Percentiles rank a stretch among this genome's conserved stretches.
These are phyloP conservation scores for Gallinago nigripennis DNA, from an alignment of 2,797 vertebrate species.

Conservation along the genomic window DNA sequence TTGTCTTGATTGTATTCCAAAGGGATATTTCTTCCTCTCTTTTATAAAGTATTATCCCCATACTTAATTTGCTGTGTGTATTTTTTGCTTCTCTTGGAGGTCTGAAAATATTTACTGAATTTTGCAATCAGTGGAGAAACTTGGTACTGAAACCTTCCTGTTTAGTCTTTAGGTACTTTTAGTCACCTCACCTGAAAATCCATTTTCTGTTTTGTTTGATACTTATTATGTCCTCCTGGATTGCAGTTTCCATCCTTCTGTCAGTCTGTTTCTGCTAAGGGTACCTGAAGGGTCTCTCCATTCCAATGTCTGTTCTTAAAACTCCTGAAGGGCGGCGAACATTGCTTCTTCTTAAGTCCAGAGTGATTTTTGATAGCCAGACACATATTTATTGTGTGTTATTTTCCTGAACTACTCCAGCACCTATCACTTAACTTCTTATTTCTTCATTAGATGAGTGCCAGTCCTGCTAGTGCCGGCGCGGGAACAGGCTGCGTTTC, in stretches of 20 bases:
- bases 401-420: not conserved
- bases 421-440: not conserved
- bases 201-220: not conserved
- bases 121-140: not conserved
- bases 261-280: not conserved
- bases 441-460: not conserved
- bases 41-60: not conserved
- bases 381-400: fast-evolving
- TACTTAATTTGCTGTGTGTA: not conserved
- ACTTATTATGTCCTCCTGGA: not conserved
- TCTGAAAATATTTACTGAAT: not conserved
- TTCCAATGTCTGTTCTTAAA: not conserved
- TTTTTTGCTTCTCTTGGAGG: slow-evolving; percentile 1
- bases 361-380: not conserved
- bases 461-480: not conserved
- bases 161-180: not conserved
- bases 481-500: not conserved
- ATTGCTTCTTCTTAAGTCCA: not conserved
- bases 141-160: not conserved
- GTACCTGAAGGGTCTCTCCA: not conserved
- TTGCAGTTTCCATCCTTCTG: not conserved
- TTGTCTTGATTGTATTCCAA: not conserved
- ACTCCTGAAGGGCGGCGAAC: not conserved
- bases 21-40: not conserved
- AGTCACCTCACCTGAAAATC: not conserved